phyloP scores from a whole-genome alignment of 2,113 vertebrate species.

The Empidonax traillii region DNA sequence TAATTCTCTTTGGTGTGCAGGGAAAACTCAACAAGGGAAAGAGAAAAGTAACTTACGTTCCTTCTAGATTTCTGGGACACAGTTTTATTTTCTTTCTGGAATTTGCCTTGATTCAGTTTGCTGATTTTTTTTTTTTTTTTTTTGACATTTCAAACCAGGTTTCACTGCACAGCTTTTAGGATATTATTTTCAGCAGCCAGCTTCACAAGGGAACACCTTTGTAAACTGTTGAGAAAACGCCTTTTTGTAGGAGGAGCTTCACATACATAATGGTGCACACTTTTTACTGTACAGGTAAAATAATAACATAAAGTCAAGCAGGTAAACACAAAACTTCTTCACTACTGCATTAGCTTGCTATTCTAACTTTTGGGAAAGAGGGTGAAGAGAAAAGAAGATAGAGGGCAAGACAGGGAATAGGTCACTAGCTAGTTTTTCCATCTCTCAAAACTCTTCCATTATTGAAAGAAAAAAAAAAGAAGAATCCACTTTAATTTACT shows the following conservation, averaged over 20 bases:
- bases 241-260: not conserved
- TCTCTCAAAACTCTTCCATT: not conserved
- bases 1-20: not conserved
- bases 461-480: not conserved
- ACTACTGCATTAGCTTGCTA: not conserved
- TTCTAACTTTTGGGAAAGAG: not conserved
- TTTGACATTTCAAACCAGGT: not conserved
- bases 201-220: not conserved
- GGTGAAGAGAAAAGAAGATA: not conserved
- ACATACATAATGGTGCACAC: not conserved
- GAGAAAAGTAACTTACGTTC: not conserved
- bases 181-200: not conserved
- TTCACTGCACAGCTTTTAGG: not conserved
- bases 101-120: not conserved
- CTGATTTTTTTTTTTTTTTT: not conserved
- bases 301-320: not conserved
- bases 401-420: not conserved
- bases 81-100: not conserved
- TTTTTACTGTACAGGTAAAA: not conserved
- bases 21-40: not conserved
- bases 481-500: not conserved
- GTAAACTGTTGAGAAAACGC: not conserved
- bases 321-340: not conserved
- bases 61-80: not conserved
- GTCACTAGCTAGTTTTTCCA: not conserved